phyloP scores from a whole-genome alignment of 2,888 invertebrate species.

The Drosophila lutescens region DNA sequence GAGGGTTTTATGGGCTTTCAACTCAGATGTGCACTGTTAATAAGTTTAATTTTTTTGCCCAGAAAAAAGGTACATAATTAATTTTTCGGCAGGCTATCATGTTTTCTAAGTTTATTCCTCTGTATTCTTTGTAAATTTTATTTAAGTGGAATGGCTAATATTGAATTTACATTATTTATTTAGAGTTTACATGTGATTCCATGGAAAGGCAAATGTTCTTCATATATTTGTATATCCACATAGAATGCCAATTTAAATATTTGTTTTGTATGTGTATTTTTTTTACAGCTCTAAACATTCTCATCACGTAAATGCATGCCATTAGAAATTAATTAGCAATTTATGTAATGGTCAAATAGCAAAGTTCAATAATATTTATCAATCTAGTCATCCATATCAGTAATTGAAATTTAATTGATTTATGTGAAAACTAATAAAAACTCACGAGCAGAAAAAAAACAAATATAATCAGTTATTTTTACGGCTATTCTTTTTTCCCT shows the following conservation, averaged over 20 bases:
- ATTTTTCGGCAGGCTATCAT: too few relatives aligned
- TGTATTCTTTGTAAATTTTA: too few relatives aligned
- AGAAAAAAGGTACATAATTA: too few relatives aligned
- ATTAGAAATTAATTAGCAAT: constrained; percentile 30
- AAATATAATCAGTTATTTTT: neutral
- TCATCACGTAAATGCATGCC: constrained; percentile 1
- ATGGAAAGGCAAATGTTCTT: neutral
- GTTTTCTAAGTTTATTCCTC: too few relatives aligned
- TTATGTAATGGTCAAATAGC: constrained; percentile 11
- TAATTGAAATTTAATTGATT: constrained; percentile 29
- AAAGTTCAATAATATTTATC: neutral
- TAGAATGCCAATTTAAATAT: neutral
- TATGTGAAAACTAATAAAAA: constrained; percentile 17
- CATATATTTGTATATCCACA: neutral
- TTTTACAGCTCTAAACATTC: neutral
- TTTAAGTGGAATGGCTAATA: too few relatives aligned
- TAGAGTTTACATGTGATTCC: too few relatives aligned
- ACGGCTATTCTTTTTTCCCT: neutral
- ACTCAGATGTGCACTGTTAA: too few relatives aligned
- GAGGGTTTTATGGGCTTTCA: too few relatives aligned
- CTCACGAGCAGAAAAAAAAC: neutral
- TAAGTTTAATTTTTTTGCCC: too few relatives aligned
- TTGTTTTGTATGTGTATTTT: neutral
- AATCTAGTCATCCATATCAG: neutral
- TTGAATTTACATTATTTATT: too few relatives aligned